Conservation (phyloP, 2,888 invertebrate species). For the Pheosia tremula region DNA sequence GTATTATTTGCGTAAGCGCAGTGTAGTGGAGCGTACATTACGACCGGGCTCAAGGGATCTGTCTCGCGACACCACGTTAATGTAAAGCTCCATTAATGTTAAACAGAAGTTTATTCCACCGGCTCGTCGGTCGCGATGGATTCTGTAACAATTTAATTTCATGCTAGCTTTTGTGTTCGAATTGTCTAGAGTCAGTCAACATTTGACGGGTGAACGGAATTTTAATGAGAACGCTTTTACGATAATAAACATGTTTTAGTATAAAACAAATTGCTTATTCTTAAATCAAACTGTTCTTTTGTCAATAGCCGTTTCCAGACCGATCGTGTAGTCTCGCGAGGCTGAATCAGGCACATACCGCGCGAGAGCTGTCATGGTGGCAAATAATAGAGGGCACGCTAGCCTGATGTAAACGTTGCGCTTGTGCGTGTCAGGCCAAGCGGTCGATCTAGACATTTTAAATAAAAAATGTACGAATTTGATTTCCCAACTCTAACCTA, state of each 20-base stretch:
- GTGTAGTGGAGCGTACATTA: slow-evolving; percentile 44
- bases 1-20: slow-evolving; percentile 34
- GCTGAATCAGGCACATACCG: no score
- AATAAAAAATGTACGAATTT: no score
- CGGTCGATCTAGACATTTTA: no score
- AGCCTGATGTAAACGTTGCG: no score
- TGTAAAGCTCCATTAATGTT: slow-evolving; percentile 38
- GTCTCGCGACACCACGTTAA: slow-evolving; percentile 39
- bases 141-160: slow-evolving; percentile 37
- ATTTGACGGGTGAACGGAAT: neutral
- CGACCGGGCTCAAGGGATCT: slow-evolving; percentile 43
- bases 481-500: no score
- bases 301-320: no score
- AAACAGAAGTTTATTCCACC: slow-evolving; percentile 22
- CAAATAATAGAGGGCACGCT: no score
- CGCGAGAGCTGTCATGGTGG: no score
- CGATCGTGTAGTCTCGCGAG: no score
- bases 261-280: neutral
- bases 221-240: neutral
- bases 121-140: slow-evolving; percentile 28
- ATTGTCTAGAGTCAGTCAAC: slow-evolving; percentile 19
- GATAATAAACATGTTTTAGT: neutral
- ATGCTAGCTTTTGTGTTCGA: slow-evolving; percentile 24
- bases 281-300: neutral
- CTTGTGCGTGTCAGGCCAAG: no score